Percentiles rank a stretch among this genome's conserved stretches.
phyloP scores from a whole-genome alignment of 2,113 vertebrate species.

The Platysternon megacephalum region DNA sequence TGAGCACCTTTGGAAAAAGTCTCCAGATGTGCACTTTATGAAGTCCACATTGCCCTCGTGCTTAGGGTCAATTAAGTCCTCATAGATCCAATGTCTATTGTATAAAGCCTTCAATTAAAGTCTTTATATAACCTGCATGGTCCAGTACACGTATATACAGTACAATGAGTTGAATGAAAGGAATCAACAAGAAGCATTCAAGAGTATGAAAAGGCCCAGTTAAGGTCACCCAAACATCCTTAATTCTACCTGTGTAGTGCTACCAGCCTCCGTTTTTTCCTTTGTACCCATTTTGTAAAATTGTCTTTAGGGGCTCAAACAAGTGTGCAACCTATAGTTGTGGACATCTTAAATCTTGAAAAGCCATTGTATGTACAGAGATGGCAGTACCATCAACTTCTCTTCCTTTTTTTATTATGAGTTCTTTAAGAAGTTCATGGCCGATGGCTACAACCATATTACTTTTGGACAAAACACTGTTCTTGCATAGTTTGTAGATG shows the following conservation, averaged over 20 bases:
- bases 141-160: not conserved
- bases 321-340: not conserved
- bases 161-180: not conserved
- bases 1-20: not conserved
- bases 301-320: not conserved
- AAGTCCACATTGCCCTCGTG: not conserved
- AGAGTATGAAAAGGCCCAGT: not conserved
- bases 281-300: not conserved
- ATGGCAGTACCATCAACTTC: not conserved
- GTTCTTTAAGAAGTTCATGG: not conserved
- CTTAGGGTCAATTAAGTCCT: not conserved
- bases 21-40: not conserved
- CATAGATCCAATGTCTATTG: not conserved
- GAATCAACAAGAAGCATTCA: not conserved
- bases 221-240: not conserved
- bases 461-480: not conserved
- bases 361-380: not conserved
- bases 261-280: not conserved
- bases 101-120: not conserved
- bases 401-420: not conserved
- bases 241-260: not conserved
- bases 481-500: not conserved
- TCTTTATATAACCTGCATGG: fast-evolving
- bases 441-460: not conserved
- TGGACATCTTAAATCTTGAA: not conserved